Evolutionary conservation across 2,113 vertebrate genomes (phyloP).

Genomic region (Odocoileus virginianus): DNA sequence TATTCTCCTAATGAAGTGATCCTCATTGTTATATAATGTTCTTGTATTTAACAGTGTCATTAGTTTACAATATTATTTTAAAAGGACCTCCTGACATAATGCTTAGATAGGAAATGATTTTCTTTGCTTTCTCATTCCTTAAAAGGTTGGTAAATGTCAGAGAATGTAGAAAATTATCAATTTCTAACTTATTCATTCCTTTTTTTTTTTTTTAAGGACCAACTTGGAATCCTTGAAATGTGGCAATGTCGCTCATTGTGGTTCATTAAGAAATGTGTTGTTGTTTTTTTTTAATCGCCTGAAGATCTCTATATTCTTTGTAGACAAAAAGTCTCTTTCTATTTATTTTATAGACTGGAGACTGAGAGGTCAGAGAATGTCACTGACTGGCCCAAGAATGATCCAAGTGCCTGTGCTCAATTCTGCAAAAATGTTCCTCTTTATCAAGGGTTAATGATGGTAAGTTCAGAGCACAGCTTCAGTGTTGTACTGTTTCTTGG

Average conservation of each 20-base stretch:
- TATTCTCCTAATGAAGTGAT: not conserved
- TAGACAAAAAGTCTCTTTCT: not conserved
- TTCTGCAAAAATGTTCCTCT: not conserved
- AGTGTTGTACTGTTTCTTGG: not conserved
- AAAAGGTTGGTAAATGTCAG: not conserved
- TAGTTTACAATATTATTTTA: constrained; percentile 16
- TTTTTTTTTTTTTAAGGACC: not conserved
- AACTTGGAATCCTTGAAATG: constrained; percentile 12
- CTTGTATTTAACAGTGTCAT: not conserved
- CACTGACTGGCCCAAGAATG: not conserved
- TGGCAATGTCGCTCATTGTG: not conserved
- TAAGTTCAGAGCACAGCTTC: not conserved
- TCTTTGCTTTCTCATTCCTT: not conserved
- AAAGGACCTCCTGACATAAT: not conserved
- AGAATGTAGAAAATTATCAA: constrained; percentile 29
- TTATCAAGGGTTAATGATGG: not conserved
- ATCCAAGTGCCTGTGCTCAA: not conserved
- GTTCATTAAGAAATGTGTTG: not conserved
- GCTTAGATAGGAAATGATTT: constrained; percentile 4
- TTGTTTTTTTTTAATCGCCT: not conserved
- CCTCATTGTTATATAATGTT: not conserved
- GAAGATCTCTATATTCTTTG: not conserved
- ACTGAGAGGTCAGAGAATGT: not conserved
- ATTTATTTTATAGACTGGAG: not conserved
- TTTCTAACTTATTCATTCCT: not conserved